phyloP scores from a whole-genome alignment of 2,113 vertebrate species.

The Zapus hudsonius region DNA sequence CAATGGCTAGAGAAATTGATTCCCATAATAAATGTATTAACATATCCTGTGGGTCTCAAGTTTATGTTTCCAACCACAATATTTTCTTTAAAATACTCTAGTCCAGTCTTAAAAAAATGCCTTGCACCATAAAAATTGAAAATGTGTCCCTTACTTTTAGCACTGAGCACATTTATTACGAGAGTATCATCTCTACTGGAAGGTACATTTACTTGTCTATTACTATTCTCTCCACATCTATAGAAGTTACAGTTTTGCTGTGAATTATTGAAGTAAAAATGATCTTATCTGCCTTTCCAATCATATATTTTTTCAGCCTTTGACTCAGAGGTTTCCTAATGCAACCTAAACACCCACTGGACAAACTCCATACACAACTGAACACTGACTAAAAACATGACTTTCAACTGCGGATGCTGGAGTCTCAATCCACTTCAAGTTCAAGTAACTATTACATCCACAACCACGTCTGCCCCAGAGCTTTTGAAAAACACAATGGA shows the following conservation, averaged over 20 bases:
- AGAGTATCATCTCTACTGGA: not conserved
- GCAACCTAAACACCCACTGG: constrained; percentile 1
- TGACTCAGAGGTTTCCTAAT: constrained; percentile 17
- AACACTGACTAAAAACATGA: constrained; percentile 45
- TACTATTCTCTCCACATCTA: not conserved
- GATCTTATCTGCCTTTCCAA: constrained; percentile 43
- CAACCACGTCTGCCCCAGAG: constrained; percentile 64
- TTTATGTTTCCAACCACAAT: constrained; percentile 46
- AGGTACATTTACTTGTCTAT: not conserved
- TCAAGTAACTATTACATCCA: constrained; percentile 64
- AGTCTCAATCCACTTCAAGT: constrained; percentile 53
- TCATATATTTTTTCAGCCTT: constrained; percentile 37
- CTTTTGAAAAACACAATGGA: constrained; percentile 65
- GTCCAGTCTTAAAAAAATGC: constrained; percentile 25
- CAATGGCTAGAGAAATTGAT: constrained; percentile 31
- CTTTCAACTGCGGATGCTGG: not conserved
- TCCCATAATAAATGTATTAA: constrained; percentile 45
- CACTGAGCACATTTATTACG: not conserved
- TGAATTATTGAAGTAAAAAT: constrained; percentile 63
- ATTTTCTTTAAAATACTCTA: constrained; percentile 38
- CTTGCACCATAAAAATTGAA: not conserved
- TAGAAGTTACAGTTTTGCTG: constrained; percentile 33
- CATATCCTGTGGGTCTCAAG: constrained; percentile 39
- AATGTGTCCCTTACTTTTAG: not conserved
- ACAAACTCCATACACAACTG: constrained; percentile 37